Percentiles rank a stretch among this genome's conserved stretches.
These are phyloP conservation scores for Tiaroga cobitis DNA, from an alignment of 2,797 vertebrate species.

Conservation along the genomic window DNA sequence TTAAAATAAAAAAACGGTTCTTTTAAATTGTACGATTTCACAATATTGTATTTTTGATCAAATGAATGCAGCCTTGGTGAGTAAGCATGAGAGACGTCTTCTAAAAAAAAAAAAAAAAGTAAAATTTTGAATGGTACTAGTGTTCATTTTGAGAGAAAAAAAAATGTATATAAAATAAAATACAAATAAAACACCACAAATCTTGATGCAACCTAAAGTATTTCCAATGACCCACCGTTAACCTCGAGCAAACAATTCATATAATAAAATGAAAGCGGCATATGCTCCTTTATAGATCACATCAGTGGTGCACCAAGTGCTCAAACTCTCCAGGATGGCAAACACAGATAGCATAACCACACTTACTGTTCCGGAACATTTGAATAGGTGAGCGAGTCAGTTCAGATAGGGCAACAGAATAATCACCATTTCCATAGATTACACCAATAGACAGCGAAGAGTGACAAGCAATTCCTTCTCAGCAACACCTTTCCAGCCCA, in stretches of 20 bases:
- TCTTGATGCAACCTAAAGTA: neutral
- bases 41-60: neutral
- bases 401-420: conserved; percentile 37
- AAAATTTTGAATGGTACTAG: too few species aligned
- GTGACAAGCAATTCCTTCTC: conserved; percentile 5
- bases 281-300: conserved; percentile 5
- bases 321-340: conserved; percentile 45
- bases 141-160: neutral
- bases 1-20: too few species aligned
- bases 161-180: too few species aligned
- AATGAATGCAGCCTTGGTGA: neutral
- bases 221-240: neutral
- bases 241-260: neutral
- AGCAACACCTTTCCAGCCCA: neutral
- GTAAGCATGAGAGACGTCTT: neutral
- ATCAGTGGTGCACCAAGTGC: neutral
- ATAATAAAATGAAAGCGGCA: neutral
- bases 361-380: conserved; percentile 56
- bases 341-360: conserved; percentile 45
- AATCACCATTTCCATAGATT: conserved; percentile 46
- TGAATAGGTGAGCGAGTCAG: conserved; percentile 50
- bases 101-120: too few species aligned
- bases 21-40: neutral
- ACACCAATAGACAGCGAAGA: conserved; percentile 14
- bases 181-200: neutral